phyloP scores from a whole-genome alignment of 2,113 vertebrate species.

The Hypanus sabinus region DNA sequence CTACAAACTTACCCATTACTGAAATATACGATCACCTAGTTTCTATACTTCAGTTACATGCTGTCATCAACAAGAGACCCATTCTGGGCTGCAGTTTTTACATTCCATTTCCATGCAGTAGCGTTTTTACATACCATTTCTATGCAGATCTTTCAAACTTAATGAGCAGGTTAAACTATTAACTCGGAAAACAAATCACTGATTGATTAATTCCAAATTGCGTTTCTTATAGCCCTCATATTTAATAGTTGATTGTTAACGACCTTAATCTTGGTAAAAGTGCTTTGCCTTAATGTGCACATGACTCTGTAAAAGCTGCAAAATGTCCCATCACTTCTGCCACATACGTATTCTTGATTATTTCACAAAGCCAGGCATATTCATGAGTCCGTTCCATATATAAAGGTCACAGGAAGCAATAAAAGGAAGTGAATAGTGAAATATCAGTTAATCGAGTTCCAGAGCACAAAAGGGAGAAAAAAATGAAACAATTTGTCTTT shows the following conservation, averaged over 20 bases:
- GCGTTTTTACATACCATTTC: not conserved
- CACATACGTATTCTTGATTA: not conserved
- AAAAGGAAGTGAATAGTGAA: not conserved
- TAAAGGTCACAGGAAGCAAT: constrained; percentile 23
- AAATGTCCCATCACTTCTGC: not conserved
- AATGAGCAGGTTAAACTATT: not conserved
- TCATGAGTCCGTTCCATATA: not conserved
- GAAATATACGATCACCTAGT: not conserved
- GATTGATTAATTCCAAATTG: constrained; percentile 29
- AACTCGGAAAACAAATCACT: constrained; percentile 21
- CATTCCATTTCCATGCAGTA: not conserved
- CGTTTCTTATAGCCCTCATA: not conserved
- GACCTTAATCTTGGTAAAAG: not conserved
- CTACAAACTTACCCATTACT: not conserved
- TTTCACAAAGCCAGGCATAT: not conserved
- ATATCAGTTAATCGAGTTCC: constrained; percentile 24
- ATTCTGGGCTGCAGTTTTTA: not conserved
- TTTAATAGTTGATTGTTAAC: constrained; percentile 27
- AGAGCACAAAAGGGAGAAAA: not conserved
- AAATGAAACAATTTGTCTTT: constrained; percentile 27
- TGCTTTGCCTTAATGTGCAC: constrained; percentile 2
- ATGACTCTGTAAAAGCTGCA: not conserved
- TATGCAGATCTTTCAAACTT: not conserved
- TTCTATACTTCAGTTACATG: not conserved
- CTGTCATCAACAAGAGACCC: not conserved